A percentile compares a stretch with the other conserved stretches of the same genome.
Evolutionary conservation across 1,140 invertebrate species (phyloP).

Genomic region (Drosophila ananassae): DNA sequence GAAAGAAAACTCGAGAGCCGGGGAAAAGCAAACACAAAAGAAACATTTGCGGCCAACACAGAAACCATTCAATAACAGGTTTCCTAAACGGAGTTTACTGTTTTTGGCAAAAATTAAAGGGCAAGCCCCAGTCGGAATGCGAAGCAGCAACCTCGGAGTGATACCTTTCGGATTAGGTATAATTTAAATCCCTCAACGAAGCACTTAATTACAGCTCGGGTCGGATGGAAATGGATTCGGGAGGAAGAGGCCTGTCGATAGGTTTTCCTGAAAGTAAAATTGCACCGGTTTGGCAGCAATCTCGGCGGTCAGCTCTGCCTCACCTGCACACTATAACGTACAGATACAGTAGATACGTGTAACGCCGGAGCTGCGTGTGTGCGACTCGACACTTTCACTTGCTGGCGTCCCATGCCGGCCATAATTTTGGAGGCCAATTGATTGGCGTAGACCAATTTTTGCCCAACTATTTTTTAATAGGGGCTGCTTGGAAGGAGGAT

Average conservation of each 20-base stretch:
- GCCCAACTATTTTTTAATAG: constrained; percentile 42
- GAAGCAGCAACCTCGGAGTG: constrained; percentile 3
- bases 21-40: constrained; percentile 1
- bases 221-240: not conserved
- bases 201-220: not conserved
- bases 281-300: constrained; percentile 34
- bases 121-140: constrained; percentile 25
- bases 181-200: too few species aligned
- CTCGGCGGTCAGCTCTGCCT: constrained; percentile 24
- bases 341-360: not conserved
- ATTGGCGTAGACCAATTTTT: constrained; percentile 39
- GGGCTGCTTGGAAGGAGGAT: constrained; percentile 15
- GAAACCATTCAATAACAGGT: constrained; percentile 1
- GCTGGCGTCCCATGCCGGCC: constrained; percentile 21
- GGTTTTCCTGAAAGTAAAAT: constrained; percentile 37
- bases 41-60: not conserved
- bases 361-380: constrained; percentile 1
- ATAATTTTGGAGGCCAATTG: constrained; percentile 43
- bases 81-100: not conserved
- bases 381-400: constrained; percentile 34
- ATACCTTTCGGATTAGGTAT: too few species aligned
- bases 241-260: constrained; percentile 30
- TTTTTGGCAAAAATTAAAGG: constrained; percentile 25
- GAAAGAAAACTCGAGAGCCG: not conserved
- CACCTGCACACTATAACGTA: not conserved